Base-by-base conservation (phyloP, 1,140 invertebrate species). In the Lasioglossum baleicum region DNA sequence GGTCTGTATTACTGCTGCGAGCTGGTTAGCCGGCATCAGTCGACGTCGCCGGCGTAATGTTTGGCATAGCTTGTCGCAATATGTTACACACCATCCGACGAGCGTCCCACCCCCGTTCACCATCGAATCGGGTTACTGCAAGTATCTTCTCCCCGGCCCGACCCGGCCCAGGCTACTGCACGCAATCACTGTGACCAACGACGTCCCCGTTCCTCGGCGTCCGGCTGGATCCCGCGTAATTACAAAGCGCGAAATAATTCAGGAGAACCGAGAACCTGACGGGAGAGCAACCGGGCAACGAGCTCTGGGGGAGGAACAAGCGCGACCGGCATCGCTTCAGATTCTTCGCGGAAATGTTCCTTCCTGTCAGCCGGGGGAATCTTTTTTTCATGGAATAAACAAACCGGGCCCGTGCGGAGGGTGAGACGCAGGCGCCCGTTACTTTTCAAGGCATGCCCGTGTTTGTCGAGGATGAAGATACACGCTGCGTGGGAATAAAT, bases 41-140 rank as follows among this genome's bases (percentile, higher is more conserved):
- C 89, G 86, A 88, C 83, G 88, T 89, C 89, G 85, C 56, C 77
- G 73, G 83, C 83, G 88, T 88, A 89, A 89, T 90, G 88, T 90
- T 89, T 90, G 86, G 87, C 87, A 88, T 88, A 88, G 86, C 88
- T 90, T 89, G 90, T 90, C 86, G 89, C 89, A 90, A 90, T 90
- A 89, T 90, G 89, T 90, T 90, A 90, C 87, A 81, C 77, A 76
- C 72, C 85, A 80, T 86, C 81, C 84, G 70, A 58, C 81, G 60
- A 64, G 51, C 80, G n/a, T 40, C 42, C 61, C 56, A n/a, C 44
- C 72, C 74, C 74, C 61, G 73, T 61, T 0, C 82, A 63, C 64
- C 83, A 61, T 84, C 84, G 84, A 92, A 92, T 92, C 90, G 88
- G 90, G 91, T 92, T 91, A 91, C 90, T 90, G 81, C 83, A 84